Base-by-base conservation (phyloP, 2,797 vertebrate genomes). In the Malacoctenus gilli region DNA sequence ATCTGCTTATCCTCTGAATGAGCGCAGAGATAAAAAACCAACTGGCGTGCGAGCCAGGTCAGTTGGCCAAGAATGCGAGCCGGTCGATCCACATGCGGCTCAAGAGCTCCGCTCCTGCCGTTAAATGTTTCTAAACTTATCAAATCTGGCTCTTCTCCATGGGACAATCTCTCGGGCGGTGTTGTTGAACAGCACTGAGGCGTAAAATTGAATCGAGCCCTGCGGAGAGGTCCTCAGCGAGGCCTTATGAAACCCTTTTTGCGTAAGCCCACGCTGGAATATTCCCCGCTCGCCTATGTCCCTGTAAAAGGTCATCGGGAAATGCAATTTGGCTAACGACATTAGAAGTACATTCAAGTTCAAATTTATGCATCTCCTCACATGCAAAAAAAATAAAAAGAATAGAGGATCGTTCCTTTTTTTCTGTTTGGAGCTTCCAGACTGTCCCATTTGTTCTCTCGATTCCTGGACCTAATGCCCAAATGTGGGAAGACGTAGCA, bases 291-390 rank as follows among this genome's bases (percentile, higher is more conserved):
- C 57, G 64, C 75, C 67, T 77, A 43, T 63, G 44, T 71, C 43
- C 68, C 60, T 42, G 18, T 38, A 3, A 80, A 84, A 85, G 70
- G 77, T 87, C 51, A 59, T 58, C 67, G 19, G 77, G 57, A 85
- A 87, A 87, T 81, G 40, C 55, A 67, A 85, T 89, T 79, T 83
- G 72, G 70, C 21, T 62, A 85, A 87, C 82, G 44, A 68, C 11
- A 59, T 85, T 80, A 77, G 71, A 75, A 43, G 60, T 47, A 42
- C 37, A 69, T 16, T 56, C 25, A 52, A 62, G 47, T 57, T 48
- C 51, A 58, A 74, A 57, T 72, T 78, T 57, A 60, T 58, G 52
- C 61, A 56, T 70, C 55, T 53, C 20, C 38, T 73, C 44, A 48
- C 51, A 47, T 61, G 16, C 54, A 51, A 36, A 31, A 13, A 47